A percentile compares a stretch with the other conserved stretches of the same genome.
Evolutionary conservation across 2,888 invertebrate species (phyloP).

Genomic region (Eledona agricola): DNA sequence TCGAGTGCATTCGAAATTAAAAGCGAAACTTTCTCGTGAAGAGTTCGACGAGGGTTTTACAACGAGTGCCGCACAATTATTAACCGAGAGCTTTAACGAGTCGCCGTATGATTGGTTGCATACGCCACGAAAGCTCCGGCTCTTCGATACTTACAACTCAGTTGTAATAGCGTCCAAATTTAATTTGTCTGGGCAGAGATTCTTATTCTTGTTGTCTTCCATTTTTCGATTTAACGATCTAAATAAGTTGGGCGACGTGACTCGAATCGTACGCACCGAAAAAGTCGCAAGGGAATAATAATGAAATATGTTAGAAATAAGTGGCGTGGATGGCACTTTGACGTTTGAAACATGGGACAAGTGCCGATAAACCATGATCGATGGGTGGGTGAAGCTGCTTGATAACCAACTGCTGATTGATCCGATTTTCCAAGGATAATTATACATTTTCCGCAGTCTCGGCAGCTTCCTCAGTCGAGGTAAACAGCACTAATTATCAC

Average conservation of each 20-base stretch:
- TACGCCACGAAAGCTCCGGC: too few species aligned
- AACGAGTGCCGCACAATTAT: conserved; percentile 18
- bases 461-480: neutral
- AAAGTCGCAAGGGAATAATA: neutral
- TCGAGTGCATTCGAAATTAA: conserved; percentile 25
- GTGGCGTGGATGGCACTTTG: conserved; percentile 3
- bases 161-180: too few species aligned
- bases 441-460: too few species aligned
- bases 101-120: too few species aligned
- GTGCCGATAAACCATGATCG: conserved; percentile 23
- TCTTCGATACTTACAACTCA: too few species aligned
- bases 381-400: conserved; percentile 13
- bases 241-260: too few species aligned
- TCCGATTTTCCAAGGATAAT: conserved; percentile 24
- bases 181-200: too few species aligned
- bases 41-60: conserved; percentile 7
- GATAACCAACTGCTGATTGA: conserved; percentile 25
- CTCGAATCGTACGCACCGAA: conserved; percentile 2
- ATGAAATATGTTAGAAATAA: conserved; percentile 11
- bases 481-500: neutral
- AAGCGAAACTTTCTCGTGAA: conserved; percentile 7
- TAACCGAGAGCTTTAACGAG: too few species aligned
- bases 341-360: conserved; percentile 8
- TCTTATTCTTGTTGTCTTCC: too few species aligned
- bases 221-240: too few species aligned